A percentile compares a stretch with the other conserved stretches of the same genome.
These are phyloP conservation scores for Burhinus bistriatus DNA, from an alignment of 2,113 vertebrate species.

Conservation along the genomic window DNA sequence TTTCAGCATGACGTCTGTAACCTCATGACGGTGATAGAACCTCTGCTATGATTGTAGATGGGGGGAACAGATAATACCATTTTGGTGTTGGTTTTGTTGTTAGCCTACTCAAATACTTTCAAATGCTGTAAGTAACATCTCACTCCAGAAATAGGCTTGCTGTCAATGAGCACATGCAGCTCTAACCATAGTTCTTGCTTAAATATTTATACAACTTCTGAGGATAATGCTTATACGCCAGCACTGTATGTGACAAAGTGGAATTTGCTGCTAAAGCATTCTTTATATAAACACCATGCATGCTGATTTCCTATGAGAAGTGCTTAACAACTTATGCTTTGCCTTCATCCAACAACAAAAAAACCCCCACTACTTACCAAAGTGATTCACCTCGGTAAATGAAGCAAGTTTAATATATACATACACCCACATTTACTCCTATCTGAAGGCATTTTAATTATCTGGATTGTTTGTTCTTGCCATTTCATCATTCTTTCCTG, in stretches of 20 bases:
- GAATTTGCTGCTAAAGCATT: background rate
- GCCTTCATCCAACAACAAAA: background rate
- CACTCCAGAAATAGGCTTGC: background rate
- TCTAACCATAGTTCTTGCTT: background rate
- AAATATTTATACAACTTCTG: background rate
- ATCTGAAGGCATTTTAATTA: conserved; percentile 45
- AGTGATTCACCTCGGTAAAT: background rate
- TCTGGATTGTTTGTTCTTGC: background rate
- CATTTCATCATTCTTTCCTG: background rate
- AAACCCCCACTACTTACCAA: background rate
- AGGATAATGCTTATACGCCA: background rate
- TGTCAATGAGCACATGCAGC: background rate
- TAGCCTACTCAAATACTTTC: background rate
- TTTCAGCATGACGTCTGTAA: background rate
- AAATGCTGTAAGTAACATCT: background rate
- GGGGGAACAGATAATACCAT: background rate
- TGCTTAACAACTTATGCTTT: background rate
- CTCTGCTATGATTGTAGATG: background rate
- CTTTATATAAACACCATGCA: background rate
- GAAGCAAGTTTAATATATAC: background rate
- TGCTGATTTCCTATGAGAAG: background rate
- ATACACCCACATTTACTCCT: conserved; percentile 5
- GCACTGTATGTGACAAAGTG: background rate
- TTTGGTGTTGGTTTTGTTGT: background rate
- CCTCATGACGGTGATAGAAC: background rate